Conservation (phyloP, 2,113 vertebrate genomes). For the Lasiurus cinereus region DNA sequence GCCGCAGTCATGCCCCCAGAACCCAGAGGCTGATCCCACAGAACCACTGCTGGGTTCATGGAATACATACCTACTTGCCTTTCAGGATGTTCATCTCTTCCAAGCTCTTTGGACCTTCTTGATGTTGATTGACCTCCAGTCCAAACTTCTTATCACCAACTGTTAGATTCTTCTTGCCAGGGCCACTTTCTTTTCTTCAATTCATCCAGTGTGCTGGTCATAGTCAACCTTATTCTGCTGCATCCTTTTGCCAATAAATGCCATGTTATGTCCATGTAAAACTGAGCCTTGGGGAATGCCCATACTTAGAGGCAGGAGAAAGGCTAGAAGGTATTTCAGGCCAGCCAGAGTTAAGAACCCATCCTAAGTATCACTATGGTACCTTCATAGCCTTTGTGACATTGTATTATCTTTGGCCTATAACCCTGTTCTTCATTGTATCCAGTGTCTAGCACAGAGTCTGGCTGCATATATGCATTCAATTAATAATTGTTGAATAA, state of each 20-base stretch:
- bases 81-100: background rate
- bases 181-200: background rate
- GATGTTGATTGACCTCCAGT: background rate
- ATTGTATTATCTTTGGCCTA: too few species aligned
- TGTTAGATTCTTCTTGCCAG: background rate
- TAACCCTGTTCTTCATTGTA: too few species aligned
- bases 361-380: background rate
- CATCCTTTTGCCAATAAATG: background rate
- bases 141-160: background rate
- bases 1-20: background rate
- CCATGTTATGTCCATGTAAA: background rate
- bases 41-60: background rate
- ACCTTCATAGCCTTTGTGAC: too few species aligned
- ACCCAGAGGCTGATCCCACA: background rate
- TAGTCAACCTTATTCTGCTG: background rate
- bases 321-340: background rate
- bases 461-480: background rate
- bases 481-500: constrained; percentile 15
- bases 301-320: background rate
- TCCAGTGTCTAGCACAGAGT: too few species aligned
- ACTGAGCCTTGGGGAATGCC: background rate
- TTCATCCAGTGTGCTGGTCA: background rate
- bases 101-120: background rate
- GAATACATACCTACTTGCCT: background rate
- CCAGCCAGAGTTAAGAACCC: background rate